These are phyloP conservation scores for Porites australiensis DNA, from an alignment of 64 coral and sea anemone species.

Conservation along the genomic window DNA sequence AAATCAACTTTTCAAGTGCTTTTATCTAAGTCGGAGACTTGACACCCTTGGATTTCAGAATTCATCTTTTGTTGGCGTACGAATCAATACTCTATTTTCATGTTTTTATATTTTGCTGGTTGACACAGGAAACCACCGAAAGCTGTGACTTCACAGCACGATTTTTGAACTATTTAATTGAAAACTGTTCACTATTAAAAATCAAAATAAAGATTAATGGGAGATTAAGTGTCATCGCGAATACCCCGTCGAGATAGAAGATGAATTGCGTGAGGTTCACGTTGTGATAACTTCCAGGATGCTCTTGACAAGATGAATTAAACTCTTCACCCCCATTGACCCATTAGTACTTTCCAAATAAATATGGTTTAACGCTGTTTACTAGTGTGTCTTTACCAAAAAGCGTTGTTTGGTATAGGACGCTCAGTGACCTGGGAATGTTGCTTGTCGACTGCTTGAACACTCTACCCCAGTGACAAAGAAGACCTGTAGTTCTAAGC, in stretches of 20 bases:
- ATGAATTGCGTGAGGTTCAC: background rate
- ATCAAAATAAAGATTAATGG: background rate
- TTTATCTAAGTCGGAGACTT: no score
- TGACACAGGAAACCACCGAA: background rate
- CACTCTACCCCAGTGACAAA: background rate
- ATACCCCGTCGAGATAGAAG: background rate
- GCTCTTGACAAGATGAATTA: background rate
- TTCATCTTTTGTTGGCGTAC: no score
- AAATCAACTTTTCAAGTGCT: no score
- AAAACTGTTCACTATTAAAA: background rate
- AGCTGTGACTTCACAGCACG: constrained; percentile 18
- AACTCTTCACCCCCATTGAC: background rate
- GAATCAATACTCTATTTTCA: no score
- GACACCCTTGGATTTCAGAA: no score
- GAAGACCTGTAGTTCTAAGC: background rate
- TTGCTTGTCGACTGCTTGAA: background rate
- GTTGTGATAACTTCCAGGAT: background rate
- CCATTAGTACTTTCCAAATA: background rate
- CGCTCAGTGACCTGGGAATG: background rate
- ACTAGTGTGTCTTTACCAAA: background rate
- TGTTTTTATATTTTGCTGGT: background rate
- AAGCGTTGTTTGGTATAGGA: background rate
- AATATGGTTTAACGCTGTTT: constrained; percentile 12
- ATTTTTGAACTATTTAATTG: background rate
- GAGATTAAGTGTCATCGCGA: background rate